Percentiles rank a stretch among this genome's conserved stretches.
phyloP scores from a whole-genome alignment of 2,888 invertebrate species.

The Agriopis aurantiaria region DNA sequence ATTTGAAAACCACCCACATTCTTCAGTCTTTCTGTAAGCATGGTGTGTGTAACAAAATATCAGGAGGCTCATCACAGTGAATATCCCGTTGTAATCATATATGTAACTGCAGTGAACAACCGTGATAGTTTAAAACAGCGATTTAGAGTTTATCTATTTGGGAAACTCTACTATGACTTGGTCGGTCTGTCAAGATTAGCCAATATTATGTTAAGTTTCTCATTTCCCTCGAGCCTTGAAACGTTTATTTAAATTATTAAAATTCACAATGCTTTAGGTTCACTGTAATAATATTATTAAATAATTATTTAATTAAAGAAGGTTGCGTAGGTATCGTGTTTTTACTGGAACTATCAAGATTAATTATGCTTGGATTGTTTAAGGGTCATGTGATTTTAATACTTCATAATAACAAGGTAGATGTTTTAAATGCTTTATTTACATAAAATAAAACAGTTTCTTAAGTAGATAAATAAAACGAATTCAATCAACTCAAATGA shows the following conservation, averaged over 20 bases:
- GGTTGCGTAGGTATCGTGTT: conserved; percentile 17
- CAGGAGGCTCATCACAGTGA: too few species aligned
- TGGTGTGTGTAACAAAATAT: too few species aligned
- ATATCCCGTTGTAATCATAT: too few species aligned
- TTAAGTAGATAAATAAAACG: not conserved
- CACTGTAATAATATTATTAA: conserved; percentile 17
- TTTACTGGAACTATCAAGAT: conserved; percentile 4
- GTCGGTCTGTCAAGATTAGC: too few species aligned
- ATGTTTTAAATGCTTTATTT: not conserved
- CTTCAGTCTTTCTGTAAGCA: too few species aligned
- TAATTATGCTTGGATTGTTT: conserved; percentile 8
- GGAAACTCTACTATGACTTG: too few species aligned
- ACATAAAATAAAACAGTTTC: not conserved
- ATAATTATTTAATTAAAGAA: conserved; percentile 18
- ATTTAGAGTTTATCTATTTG: too few species aligned
- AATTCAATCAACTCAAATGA: not conserved
- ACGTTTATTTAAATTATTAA: conserved; percentile 18
- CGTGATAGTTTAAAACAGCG: too few species aligned
- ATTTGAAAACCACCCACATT: too few species aligned
- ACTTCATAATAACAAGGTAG: not conserved
- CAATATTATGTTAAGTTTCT: not conserved
- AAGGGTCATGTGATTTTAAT: conserved; percentile 4
- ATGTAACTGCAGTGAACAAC: too few species aligned
- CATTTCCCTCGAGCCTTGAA: not conserved
- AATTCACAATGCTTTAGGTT: conserved; percentile 8